Percentiles rank a stretch among this genome's conserved stretches.
Conservation (phyloP, 2,797 vertebrate genomes). For the Luscinia megarhynchos region DNA sequence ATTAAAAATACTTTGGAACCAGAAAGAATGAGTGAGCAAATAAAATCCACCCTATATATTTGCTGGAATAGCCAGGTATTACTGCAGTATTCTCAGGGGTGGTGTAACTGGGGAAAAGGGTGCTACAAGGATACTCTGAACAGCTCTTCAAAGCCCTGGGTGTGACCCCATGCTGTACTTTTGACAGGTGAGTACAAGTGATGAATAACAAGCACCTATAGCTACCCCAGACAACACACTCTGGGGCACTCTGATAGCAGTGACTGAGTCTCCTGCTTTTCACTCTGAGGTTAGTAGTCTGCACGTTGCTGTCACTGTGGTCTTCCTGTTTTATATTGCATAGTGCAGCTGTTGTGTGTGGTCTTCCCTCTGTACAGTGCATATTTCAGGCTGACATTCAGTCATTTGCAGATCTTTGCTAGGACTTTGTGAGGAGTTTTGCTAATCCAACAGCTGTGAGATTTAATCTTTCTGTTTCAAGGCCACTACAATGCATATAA, state of each 20-base stretch:
- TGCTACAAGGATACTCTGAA: background rate
- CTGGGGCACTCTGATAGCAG: background rate
- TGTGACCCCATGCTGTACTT: background rate
- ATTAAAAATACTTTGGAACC: background rate
- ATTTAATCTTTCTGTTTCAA: background rate
- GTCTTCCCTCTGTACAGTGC: background rate
- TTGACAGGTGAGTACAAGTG: background rate
- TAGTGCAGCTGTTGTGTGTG: background rate
- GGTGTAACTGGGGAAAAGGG: background rate
- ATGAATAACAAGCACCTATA: background rate
- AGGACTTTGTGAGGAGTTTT: background rate
- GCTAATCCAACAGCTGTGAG: background rate
- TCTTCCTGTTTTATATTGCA: background rate
- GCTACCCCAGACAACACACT: rapidly evolving
- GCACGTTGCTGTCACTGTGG: rapidly evolving
- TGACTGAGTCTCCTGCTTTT: background rate
- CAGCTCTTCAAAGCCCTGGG: background rate
- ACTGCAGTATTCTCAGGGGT: background rate
- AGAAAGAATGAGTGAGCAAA: background rate
- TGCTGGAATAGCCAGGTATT: background rate
- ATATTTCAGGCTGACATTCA: background rate
- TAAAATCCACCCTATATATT: background rate
- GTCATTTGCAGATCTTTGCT: background rate
- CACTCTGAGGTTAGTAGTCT: background rate
- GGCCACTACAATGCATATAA: background rate